phyloP scores from a whole-genome alignment of 2,797 vertebrate species.

The Tachyglossus aculeatus region DNA sequence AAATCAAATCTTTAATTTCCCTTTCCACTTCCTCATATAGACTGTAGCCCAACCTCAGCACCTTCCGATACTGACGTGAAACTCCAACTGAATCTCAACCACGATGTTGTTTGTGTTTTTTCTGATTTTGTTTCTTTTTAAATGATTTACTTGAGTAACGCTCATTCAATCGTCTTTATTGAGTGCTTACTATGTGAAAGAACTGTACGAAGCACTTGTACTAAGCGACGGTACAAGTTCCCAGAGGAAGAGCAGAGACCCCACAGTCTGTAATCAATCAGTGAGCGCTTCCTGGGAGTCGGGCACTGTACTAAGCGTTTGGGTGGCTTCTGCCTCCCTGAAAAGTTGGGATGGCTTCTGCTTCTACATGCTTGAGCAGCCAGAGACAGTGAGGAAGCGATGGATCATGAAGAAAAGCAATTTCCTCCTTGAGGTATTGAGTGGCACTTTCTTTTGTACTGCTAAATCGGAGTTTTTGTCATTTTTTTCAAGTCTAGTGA shows the following conservation, averaged over 20 bases:
- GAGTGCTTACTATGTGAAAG: no score
- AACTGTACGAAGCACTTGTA: no score
- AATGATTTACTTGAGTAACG: no score
- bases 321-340: no score
- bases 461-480: conserved; percentile 74
- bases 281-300: no score
- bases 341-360: conserved; percentile 51
- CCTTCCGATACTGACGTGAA: conserved; percentile 39
- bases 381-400: conserved; percentile 72
- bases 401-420: conserved; percentile 79
- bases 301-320: no score
- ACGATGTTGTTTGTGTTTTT: conserved; percentile 9
- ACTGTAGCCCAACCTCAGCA: conserved; percentile 39
- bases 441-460: conserved; percentile 73
- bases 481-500: conserved; percentile 54
- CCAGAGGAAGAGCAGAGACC: no score
- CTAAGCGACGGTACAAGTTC: no score
- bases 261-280: no score
- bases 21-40: conserved; percentile 46
- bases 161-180: no score
- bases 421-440: conserved; percentile 80
- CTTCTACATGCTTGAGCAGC: conserved; percentile 56
- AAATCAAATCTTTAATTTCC: conserved; percentile 56
- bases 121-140: background rate
- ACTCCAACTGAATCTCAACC: conserved; percentile 51